Base-by-base conservation (phyloP, 1,140 invertebrate species). In the Drosophila bipectinata region DNA sequence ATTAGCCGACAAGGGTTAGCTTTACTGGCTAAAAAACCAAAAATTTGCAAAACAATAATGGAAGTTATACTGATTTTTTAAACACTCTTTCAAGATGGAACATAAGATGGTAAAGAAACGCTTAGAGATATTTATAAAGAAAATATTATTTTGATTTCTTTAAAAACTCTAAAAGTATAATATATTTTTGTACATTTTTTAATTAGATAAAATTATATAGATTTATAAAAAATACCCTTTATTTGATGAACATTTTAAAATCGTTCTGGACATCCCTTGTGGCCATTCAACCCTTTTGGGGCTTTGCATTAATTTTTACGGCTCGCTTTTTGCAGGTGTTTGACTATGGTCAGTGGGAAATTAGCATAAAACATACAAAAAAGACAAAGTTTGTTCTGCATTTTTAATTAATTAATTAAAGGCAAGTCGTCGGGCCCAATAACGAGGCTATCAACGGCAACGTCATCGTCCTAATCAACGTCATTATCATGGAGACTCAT, bases 371-470 rank as follows among this genome's bases (percentile, higher is more conserved):
- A 48, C 61, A 61, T 37, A 37, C 26, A 37, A 60, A 57, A 61
- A 44, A 34, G 37, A 64, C 51, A 41, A 49, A 56, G 14, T 53
- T 79, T 48, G 66, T 45, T 72, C 58, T 69, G 87, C 77, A 90
- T 90, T 90, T 90, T 90, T 83, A 90, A 90, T 90, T 90, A 90
- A 90, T 90, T 90, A 90, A 90, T 90, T 90, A 90, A 71, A 90
- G 72, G 73, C 68, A 39, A 90, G 75, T 75, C 63, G 77, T 10
- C 54, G 55, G 64, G 72, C 63, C 67, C 82, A 89, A 83, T 89
- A 88, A 88, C 79, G 75, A 88, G 74, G 78, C 82, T 83, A 88
- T 88, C 83, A 88, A 88, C 83, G 67, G 63, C 63, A 61, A 66
- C 64, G 58, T 62, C 64, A 78, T 63, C 59, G 55, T 79, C 60